A percentile compares a stretch with the other conserved stretches of the same genome.
Evolutionary conservation across 2,888 invertebrate species (phyloP).

Genomic region (Epinotia ramella): DNA sequence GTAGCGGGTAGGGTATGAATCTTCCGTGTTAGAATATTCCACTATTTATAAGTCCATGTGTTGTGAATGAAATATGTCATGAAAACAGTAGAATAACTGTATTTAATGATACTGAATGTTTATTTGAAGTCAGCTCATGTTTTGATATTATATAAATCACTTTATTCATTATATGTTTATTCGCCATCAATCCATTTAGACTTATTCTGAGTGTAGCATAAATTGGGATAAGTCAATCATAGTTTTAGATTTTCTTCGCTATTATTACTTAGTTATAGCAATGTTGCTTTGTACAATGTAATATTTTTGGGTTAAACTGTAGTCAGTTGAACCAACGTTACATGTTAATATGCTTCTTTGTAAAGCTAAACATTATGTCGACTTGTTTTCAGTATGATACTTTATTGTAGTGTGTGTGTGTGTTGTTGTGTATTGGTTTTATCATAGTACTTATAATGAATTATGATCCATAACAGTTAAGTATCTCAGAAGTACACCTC

Average conservation of each 20-base stretch:
- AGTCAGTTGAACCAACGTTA: slow-evolving; percentile 18
- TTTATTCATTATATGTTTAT: background rate
- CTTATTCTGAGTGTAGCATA: slow-evolving; percentile 10
- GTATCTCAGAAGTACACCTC: slow-evolving; percentile 20
- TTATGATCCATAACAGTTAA: background rate
- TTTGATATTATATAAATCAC: slow-evolving; percentile 4
- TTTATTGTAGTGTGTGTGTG: background rate
- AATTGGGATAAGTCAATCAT: slow-evolving; percentile 36
- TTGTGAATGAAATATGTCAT: slow-evolving; percentile 25
- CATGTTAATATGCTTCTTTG: slow-evolving; percentile 13
- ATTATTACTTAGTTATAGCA: slow-evolving; percentile 22
- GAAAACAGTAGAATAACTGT: background rate
- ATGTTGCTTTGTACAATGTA: slow-evolving; percentile 28
- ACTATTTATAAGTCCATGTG: slow-evolving; percentile 51
- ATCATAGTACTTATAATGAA: too few relatives aligned
- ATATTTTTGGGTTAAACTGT: slow-evolving; percentile 20
- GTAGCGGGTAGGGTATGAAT: slow-evolving; percentile 43
- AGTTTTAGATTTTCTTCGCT: slow-evolving; percentile 31
- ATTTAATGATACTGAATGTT: slow-evolving; percentile 25
- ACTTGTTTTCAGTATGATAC: slow-evolving; percentile 33
- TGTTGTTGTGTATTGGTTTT: too few relatives aligned
- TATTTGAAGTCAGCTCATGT: slow-evolving; percentile 10
- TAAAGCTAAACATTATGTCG: slow-evolving; percentile 36
- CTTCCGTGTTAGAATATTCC: slow-evolving; percentile 53
- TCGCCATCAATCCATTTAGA: background rate